These are phyloP conservation scores for Agonopterix heracliana DNA, from an alignment of 2,888 invertebrate genomes.

Conservation along the genomic window DNA sequence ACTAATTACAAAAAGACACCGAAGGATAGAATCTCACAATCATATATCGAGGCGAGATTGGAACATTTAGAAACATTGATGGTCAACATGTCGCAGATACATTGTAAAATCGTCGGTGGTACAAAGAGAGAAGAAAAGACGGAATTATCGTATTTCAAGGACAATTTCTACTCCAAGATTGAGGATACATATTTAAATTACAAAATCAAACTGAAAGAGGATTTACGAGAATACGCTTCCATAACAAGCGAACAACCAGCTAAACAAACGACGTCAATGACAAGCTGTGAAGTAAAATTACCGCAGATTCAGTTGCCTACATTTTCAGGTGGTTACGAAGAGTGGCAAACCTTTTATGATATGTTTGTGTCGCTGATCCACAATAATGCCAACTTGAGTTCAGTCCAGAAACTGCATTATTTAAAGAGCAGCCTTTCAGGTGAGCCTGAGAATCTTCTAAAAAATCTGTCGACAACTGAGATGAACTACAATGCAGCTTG, in stretches of 20 bases:
- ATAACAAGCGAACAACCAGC: too few species aligned
- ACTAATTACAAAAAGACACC: not conserved
- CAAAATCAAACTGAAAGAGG: not conserved
- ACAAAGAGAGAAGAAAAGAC: not conserved
- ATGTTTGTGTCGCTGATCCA: slow-evolving; percentile 15
- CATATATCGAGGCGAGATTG: slow-evolving; percentile 1
- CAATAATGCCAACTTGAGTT: slow-evolving; percentile 5
- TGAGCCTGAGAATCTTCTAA: slow-evolving; percentile 14
- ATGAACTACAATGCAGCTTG: slow-evolving; percentile 18
- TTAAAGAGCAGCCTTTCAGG: slow-evolving; percentile 16
- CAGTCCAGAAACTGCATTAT: slow-evolving; percentile 20
- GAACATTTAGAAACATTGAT: slow-evolving; percentile 1
- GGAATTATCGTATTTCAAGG: not conserved
- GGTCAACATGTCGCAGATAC: not conserved
- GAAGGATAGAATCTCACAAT: not conserved
- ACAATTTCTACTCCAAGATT: not conserved
- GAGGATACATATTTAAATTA: not conserved
- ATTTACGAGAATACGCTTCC: not conserved
- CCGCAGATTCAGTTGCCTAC: slow-evolving; percentile 14
- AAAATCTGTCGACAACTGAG: slow-evolving; percentile 15
- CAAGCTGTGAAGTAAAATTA: slow-evolving; percentile 9
- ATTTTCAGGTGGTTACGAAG: slow-evolving; percentile 13
- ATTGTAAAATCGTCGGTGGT: not conserved
- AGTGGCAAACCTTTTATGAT: slow-evolving; percentile 15
- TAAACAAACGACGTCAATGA: too few species aligned